A percentile compares a stretch with the other conserved stretches of the same genome.
Evolutionary conservation across 2,888 invertebrate species (phyloP).

Genomic region (Oligia latruncula): DNA sequence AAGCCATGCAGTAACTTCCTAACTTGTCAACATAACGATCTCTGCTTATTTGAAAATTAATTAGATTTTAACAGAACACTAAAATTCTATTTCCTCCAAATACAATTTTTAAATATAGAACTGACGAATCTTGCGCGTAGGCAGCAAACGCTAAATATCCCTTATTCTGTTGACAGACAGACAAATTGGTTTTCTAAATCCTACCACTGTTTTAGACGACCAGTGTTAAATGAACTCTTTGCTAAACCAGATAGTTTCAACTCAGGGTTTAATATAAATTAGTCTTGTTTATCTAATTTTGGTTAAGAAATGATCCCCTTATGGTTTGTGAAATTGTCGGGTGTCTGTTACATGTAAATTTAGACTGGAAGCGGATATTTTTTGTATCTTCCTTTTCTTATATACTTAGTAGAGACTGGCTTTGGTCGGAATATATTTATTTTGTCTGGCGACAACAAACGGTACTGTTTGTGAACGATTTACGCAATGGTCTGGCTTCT

Average conservation of each 20-base stretch:
- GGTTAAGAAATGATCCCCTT: conserved; percentile 72
- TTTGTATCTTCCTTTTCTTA: conserved; percentile 54
- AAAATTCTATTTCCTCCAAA: conserved; percentile 27
- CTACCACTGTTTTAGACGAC: conserved; percentile 64
- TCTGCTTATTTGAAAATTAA: conserved; percentile 7
- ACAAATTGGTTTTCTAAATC: conserved; percentile 85
- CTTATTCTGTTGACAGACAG: conserved; percentile 83
- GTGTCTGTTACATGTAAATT: conserved; percentile 73
- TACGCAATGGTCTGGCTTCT: conserved; percentile 34
- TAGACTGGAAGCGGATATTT: conserved; percentile 64
- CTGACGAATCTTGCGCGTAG: conserved; percentile 68
- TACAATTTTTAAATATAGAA: conserved; percentile 69
- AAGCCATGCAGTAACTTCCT: background rate
- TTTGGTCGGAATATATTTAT: conserved; percentile 39
- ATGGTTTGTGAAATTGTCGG: conserved; percentile 74
- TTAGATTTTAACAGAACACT: conserved; percentile 23
- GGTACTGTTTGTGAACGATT: conserved; percentile 19
- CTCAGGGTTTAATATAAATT: conserved; percentile 34
- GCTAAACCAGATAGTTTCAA: background rate
- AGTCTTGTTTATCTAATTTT: conserved; percentile 70
- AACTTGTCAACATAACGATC: conserved; percentile 6
- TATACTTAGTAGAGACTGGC: conserved; percentile 34
- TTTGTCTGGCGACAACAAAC: conserved; percentile 34
- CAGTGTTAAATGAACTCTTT: conserved; percentile 54
- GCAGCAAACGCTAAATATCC: conserved; percentile 76